Conservation (phyloP, 2,797 vertebrate genomes). For the Cuculus canorus region DNA sequence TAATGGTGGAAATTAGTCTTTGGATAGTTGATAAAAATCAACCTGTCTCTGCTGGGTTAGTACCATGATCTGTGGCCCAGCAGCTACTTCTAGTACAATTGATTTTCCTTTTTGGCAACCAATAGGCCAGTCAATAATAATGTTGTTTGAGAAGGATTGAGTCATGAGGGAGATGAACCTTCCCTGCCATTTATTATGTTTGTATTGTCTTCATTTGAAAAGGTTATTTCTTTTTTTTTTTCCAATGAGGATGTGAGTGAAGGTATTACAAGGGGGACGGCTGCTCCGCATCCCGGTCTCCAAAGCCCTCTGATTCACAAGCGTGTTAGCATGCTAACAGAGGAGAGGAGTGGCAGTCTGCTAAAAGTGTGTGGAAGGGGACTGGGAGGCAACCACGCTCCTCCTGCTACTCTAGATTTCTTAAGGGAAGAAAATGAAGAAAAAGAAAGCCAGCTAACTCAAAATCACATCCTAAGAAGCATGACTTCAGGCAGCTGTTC, state of each 20-base stretch:
- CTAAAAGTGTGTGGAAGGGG: neutral
- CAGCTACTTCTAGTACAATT: conserved; percentile 80
- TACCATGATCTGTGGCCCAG: conserved; percentile 74
- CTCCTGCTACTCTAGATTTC: neutral
- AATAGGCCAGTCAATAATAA: conserved; percentile 85
- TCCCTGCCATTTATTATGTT: conserved; percentile 82
- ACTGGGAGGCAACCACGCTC: neutral
- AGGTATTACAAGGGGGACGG: conserved; percentile 40
- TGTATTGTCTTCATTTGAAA: conserved; percentile 82
- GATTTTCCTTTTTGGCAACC: conserved; percentile 85
- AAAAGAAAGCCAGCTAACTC: neutral
- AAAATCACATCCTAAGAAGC: neutral
- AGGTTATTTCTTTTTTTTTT: conserved; percentile 13
- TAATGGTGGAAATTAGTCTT: conserved; percentile 79
- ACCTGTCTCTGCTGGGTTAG: conserved; percentile 73
- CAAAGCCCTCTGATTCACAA: conserved; percentile 28
- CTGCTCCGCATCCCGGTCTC: neutral
- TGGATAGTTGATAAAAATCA: conserved; percentile 79
- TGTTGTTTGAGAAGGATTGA: conserved; percentile 82
- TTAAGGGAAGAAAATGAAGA: neutral
- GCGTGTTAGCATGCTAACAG: neutral
- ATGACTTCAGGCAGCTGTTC: neutral
- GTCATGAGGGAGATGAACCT: conserved; percentile 78
- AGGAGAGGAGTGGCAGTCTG: neutral
- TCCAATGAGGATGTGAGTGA: conserved; percentile 16